phyloP scores from a whole-genome alignment of 92 coral and sea anemone species.

The Palythoa grandiflora region DNA sequence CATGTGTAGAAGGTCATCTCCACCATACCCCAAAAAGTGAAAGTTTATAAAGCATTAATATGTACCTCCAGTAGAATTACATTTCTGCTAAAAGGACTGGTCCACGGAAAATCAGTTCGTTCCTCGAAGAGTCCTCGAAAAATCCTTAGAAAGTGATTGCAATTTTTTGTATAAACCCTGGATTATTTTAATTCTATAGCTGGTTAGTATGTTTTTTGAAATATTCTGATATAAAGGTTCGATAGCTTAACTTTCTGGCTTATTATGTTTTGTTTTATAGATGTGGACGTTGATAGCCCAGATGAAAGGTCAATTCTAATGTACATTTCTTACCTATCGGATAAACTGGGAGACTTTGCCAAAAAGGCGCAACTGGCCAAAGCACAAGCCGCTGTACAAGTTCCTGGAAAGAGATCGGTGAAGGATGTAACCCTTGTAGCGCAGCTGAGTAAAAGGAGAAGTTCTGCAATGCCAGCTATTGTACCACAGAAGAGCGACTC shows the following conservation, averaged over 20 bases:
- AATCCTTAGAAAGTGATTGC: too few relatives aligned
- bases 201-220: background rate
- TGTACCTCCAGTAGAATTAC: too few relatives aligned
- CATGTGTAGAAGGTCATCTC: too few relatives aligned
- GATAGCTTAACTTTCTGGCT: background rate
- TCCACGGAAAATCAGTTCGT: too few relatives aligned
- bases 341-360: constrained; percentile 68
- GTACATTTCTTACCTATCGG: constrained; percentile 80
- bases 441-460: constrained; percentile 36
- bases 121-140: too few relatives aligned
- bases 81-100: too few relatives aligned
- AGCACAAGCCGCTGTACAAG: constrained; percentile 64
- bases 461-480: constrained; percentile 27
- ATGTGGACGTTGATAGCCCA: constrained; percentile 87
- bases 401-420: constrained; percentile 68
- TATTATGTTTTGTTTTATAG: constrained; percentile 35
- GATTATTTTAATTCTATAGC: background rate
- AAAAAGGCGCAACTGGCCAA: constrained; percentile 51
- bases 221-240: background rate
- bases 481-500: constrained; percentile 13
- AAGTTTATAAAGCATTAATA: too few relatives aligned
- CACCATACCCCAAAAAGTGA: too few relatives aligned
- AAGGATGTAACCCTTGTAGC: constrained; percentile 62
- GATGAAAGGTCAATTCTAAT: constrained; percentile 85
- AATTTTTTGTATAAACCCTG: too few relatives aligned